Evolutionary conservation across 2,888 invertebrate genomes (phyloP).

Genomic region (Spialia ferax): DNA sequence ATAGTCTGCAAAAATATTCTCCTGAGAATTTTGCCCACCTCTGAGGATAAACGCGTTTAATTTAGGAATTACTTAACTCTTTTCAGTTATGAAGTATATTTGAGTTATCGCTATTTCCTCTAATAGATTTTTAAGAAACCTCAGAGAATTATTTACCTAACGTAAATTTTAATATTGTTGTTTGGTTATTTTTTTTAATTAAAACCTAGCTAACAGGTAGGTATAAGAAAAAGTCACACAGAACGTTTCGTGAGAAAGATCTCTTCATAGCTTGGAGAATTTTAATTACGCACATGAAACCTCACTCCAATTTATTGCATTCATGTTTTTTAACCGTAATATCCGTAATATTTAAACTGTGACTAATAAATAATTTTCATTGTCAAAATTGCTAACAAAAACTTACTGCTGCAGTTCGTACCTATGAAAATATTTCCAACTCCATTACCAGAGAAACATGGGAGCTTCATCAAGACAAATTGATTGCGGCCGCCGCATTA

Average conservation of each 20-base stretch:
- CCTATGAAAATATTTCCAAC: not conserved
- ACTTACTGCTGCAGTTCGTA: not conserved
- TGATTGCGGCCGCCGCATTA: constrained; percentile 8
- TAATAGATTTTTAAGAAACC: not conserved
- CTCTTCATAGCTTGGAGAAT: constrained; percentile 1
- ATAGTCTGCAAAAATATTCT: constrained; percentile 34
- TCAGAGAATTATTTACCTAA: not conserved
- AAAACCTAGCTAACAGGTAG: too few relatives aligned
- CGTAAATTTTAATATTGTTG: too few relatives aligned
- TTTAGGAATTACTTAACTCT: constrained; percentile 3
- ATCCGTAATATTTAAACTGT: too few relatives aligned
- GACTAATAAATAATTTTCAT: too few relatives aligned
- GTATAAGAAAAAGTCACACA: too few relatives aligned
- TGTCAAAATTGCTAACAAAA: not conserved
- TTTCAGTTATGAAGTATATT: constrained; percentile 3
- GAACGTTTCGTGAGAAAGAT: not conserved
- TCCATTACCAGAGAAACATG: not conserved
- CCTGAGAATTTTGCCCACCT: constrained; percentile 30
- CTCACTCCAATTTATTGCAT: too few relatives aligned
- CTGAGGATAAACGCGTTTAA: constrained; percentile 17
- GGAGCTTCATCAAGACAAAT: constrained; percentile 14
- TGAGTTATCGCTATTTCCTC: not conserved
- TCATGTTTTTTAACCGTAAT: too few relatives aligned
- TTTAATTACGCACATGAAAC: not conserved
- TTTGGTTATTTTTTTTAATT: too few relatives aligned